Evolutionary conservation across 2,113 vertebrate genomes (phyloP), one percentile per base, ranked within the genome.

Genomic region (Parotia lawesii): DNA sequence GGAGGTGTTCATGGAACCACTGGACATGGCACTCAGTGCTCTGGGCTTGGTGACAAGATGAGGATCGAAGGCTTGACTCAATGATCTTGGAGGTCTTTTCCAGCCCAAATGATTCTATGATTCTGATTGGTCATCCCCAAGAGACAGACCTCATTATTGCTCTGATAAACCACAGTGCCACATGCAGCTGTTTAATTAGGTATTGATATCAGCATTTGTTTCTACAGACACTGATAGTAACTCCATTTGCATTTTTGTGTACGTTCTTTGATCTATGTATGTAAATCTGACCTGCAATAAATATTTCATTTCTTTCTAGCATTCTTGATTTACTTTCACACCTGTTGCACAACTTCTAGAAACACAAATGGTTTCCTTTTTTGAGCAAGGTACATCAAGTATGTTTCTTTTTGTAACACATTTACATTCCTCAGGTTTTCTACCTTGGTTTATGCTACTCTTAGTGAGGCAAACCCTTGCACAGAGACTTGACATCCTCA

Each of bases 301-400:
- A 84, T 87, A 93, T 86, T 93, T 85, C 9, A 87, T 91, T 85
- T 75, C 65, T 93, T 72, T 85, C 61, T 62, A 53, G 35, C 31
- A 38, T 79, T 70, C 25, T 27, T 56, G 28, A 53, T 86, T 90
- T 89, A 48, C 37, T 74, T 77, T 67, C 50, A 64, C 33, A 75
- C 60, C 20, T 64, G 13, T 71, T 94, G 51, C 72, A 74, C 76
- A 95, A 86, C 64, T 94, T 91, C 38, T 44, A 88, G 75, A 73
- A 93, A 70, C 31, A 79, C 42, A 92, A 91, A 64, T 37, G n/a
- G n/a, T 62, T 91, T 80, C 31, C 58, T 85, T 79, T 42, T 2
- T 1, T 19, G 28, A 88, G 67, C 22, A 74, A 94, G 47, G 44
- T 33, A 29, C 2, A 0, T 54, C 80, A 70, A 58, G 29, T 28